Evolutionary conservation across 2,888 invertebrate species (phyloP), one percentile per base, ranked within the genome.

Genomic region (Hoplodrina ambigua): DNA sequence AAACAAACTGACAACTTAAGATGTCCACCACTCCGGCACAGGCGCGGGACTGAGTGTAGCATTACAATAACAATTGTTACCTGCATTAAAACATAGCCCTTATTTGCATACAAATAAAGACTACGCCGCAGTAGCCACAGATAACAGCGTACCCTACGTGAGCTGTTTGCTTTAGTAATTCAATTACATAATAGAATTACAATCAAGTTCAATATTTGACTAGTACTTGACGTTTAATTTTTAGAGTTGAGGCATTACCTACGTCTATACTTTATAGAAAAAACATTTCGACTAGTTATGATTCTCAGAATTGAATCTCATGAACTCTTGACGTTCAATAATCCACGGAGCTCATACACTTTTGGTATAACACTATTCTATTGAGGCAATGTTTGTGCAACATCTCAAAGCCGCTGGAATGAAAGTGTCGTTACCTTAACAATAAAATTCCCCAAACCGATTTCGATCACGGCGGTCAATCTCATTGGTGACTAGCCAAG

Each of bases 1-100:
- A 94, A 94, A 94, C 91, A 93, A 91, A 91, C 92, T 93, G 92
- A 94, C 94, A 94, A 92, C 90, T 92, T 90, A 92, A 94, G 94
- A 93, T 92, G 92, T 93, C 93, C 93, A 89, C 86, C 85, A 89
- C 89, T 91, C 88, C 85, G 83, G 84, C 85, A 73, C 80, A 77
- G 85, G 69, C 85, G 75, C 80, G 75, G 83, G 71, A 81, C 79
- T 87, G 83, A 92, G 91, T 91, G 91, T 93, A 89, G 89, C 90
- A 93, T 94, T 94, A 95, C 91, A 94, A 95, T 94, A 94, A 94
- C 94, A 94, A 93, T 83, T 59, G 80, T 72, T 82, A 82, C 75
- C 71, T 80, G 72, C 66, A 65, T 73, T 64, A 58, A 59, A 85
- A 82, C 79, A 70, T 84, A 72, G 73, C 69, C 81, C 83, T 85